Evolutionary conservation across 1,140 invertebrate species (phyloP), one percentile per base, ranked within the genome.

Genomic region (Brachionus paranguensis): DNA sequence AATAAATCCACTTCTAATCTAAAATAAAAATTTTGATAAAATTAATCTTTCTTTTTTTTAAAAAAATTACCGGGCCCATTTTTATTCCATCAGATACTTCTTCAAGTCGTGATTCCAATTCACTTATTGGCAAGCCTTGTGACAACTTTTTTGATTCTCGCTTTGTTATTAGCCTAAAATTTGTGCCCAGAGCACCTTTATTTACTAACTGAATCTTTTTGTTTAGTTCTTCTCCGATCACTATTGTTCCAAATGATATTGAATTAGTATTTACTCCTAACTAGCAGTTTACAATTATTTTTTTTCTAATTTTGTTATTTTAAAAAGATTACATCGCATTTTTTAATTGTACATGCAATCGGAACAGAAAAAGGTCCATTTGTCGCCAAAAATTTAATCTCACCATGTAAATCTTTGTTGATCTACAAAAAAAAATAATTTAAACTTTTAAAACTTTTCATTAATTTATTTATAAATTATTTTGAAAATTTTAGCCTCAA

Each of bases 291-390:
- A 12, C 14, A 85, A 41, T 60, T 43, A 41, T 47, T 14, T 43
- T 74, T 17, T 8, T 8, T 14, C n/a, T 50, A 6, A 14, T 12
- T n/a, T 14, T 50, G 7, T 6, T 50, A 14, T 50, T 14, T 50
- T 50, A n/a, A 50, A 72, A 50, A 24, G 4, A 4, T 76, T 86
- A 90, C 89, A 85, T 88, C 87, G 87, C 89, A 89, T 85, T 89
- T 89, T 86, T 89, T 90, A 27, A 88, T 89, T n/a, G 86, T 87
- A 85, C 88, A 89, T 68, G 85, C 84, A 3, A 90, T 85, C 20
- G 88, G 88, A 78, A 90, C 87, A 12, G 86, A 85, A 84, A 90
- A 89, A 20, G 87, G 87, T 2, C 89, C 88, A 55, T 88, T 89
- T 86, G 89, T 88, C 12, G 89, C 87, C 43, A 89, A 85, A 83